Evolutionary conservation across 2,888 invertebrate species (phyloP).

Genomic region (Diplazon laetatorius): DNA sequence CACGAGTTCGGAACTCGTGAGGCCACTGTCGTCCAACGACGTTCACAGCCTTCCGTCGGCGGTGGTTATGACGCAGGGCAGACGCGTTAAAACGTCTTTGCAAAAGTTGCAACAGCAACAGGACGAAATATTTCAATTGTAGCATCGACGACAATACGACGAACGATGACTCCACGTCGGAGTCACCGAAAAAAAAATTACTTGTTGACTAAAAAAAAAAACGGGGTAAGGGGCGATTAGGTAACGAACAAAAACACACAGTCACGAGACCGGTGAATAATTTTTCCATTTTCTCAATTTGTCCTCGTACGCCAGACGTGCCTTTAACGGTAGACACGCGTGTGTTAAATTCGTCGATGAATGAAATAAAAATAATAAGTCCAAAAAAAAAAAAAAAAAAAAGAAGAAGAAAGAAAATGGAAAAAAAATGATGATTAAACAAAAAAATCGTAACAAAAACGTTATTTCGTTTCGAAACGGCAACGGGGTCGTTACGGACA

Average conservation of each 20-base stretch:
- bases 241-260: too few species aligned
- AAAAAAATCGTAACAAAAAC: neutral
- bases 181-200: slow-evolving; percentile 18
- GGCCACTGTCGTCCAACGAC: slow-evolving; percentile 84
- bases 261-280: neutral
- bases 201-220: slow-evolving; percentile 3
- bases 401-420: too few species aligned
- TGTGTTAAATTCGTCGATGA: slow-evolving; percentile 30
- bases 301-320: slow-evolving; percentile 60
- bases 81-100: slow-evolving; percentile 90
- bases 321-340: slow-evolving; percentile 55
- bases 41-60: slow-evolving; percentile 83
- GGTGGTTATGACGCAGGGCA: slow-evolving; percentile 91
- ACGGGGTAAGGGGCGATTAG: too few species aligned
- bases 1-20: slow-evolving; percentile 78
- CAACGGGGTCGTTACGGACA: slow-evolving; percentile 29
- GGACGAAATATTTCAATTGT: slow-evolving; percentile 96
- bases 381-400: too few species aligned
- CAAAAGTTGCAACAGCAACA: slow-evolving; percentile 92
- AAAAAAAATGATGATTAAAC: too few species aligned
- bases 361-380: neutral
- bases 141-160: slow-evolving; percentile 82
- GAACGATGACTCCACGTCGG: too few species aligned
- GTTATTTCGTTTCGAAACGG: slow-evolving; percentile 20
- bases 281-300: slow-evolving; percentile 32